Percentiles rank a stretch among this genome's conserved stretches.
phyloP scores from a whole-genome alignment of 37 sponge, comb jelly and placozoan genomes.

The Aplysina aerophoba region DNA sequence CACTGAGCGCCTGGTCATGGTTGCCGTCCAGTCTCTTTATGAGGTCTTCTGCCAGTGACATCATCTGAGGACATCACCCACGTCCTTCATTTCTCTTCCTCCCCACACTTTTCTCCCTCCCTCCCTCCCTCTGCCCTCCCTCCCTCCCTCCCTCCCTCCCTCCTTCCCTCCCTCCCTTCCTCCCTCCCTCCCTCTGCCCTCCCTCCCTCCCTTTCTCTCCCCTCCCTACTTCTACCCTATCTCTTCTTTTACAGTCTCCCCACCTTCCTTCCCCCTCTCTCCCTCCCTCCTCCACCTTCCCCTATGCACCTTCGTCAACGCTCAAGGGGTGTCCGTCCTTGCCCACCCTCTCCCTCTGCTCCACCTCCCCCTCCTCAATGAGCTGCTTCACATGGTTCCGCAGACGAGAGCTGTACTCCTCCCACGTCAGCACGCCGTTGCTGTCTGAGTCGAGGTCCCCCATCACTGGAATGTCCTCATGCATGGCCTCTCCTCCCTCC shows the following conservation, averaged over 20 bases:
- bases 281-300: too few relatives aligned
- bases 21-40: slow-evolving; percentile 15
- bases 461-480: neutral
- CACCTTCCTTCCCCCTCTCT: too few relatives aligned
- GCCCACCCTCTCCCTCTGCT: neutral
- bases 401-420: slow-evolving; percentile 34
- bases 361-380: neutral
- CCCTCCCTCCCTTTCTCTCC: too few relatives aligned
- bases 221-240: too few relatives aligned
- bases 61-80: neutral
- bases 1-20: slow-evolving; percentile 4
- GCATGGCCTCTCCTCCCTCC: neutral
- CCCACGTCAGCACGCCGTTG: slow-evolving; percentile 40
- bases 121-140: too few relatives aligned
- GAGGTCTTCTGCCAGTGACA: slow-evolving; percentile 15
- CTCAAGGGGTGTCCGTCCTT: neutral
- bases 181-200: too few relatives aligned
- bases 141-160: too few relatives aligned
- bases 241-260: too few relatives aligned
- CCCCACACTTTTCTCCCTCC: too few relatives aligned
- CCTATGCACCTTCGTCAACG: slow-evolving; percentile 5
- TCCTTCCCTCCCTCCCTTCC: too few relatives aligned
- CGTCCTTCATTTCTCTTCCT: too few relatives aligned
- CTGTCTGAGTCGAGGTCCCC: slow-evolving; percentile 22
- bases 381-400: slow-evolving; percentile 11